Conservation (phyloP, 2,797 vertebrate genomes). For the Lepilemur septentrionalis region DNA sequence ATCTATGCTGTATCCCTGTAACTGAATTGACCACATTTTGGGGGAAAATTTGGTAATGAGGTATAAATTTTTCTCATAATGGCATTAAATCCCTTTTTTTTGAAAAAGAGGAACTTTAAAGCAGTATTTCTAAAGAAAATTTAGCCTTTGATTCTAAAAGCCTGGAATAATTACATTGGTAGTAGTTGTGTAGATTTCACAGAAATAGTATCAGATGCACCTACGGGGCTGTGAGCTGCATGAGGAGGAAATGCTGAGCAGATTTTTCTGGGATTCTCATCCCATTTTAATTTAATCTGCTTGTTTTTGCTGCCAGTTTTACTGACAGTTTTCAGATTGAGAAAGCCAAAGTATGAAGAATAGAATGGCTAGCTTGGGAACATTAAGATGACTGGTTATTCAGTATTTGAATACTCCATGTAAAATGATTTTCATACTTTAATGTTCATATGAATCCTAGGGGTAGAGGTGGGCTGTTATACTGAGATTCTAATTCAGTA, state of each 20-base stretch:
- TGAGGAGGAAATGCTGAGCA: background rate
- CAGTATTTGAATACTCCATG: background rate
- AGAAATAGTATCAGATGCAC: background rate
- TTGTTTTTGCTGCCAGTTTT: background rate
- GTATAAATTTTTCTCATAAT: background rate
- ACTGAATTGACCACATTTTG: background rate
- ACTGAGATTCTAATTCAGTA: background rate
- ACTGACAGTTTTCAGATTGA: slow-evolving; percentile 10
- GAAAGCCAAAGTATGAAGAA: background rate
- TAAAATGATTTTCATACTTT: slow-evolving; percentile 24
- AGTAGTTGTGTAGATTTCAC: background rate
- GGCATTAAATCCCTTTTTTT: background rate
- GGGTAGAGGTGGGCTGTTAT: background rate
- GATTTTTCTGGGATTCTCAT: background rate
- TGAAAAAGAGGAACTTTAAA: background rate
- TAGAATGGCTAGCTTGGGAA: background rate
- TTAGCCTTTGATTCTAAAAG: background rate
- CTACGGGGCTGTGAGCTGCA: background rate
- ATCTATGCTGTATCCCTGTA: background rate
- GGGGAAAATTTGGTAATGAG: background rate
- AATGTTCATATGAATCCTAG: background rate
- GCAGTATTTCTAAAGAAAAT: background rate
- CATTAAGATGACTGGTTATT: background rate
- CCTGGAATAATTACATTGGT: background rate
- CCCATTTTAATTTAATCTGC: background rate